Evolutionary conservation across 1,140 invertebrate species (phyloP), one percentile per base, ranked within the genome.

Genomic region (Drosophila tristis): DNA sequence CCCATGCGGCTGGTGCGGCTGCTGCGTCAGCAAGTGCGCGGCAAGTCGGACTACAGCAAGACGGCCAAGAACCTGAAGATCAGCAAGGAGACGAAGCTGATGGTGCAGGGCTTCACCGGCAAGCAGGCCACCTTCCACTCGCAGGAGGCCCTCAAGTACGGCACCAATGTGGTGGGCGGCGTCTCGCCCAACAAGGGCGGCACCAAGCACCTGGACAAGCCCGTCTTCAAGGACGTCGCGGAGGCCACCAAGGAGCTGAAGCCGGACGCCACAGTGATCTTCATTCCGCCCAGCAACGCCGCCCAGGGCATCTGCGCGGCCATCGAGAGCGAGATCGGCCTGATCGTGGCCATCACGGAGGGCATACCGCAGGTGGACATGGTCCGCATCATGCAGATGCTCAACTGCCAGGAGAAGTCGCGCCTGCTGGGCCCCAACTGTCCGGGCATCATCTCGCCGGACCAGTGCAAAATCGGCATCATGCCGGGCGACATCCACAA

Each of bases 401-500:
- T 99, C 13, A 75, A 96, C 0, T 93, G 95, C 54, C 98, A 99
- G 93, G 95, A 95, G 87, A 99, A 99, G 92, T 97, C 96, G 1
- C 95, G 98, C 66, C 94, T 99, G 8, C 95, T 99, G 85, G 99
- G 99, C 1, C 99, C 98, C 31, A 99, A 99, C 92, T 99, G 98
- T 93, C 99, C 99, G 42, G 99, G 99, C 72, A 98, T 99, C 81
- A 99, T 99, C 91, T 97, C 96, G n/a, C 96, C 97, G 3, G 96
- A 96, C 77, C 93, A 98, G 94, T 99, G 99, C 92, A 99, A 99
- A 94, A 99, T 99, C 92, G 99, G 99, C 58, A 99, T 99, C 78
- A 99, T 99, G 99, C 99, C 99, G 13, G 98, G 97, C 6, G 96
- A 99, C 81, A 98, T 99, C 77, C 98, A 99, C 92, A 96, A 98